Evolutionary conservation across 1,140 invertebrate species (phyloP), one percentile per base, ranked within the genome.

Genomic region (Patella vulgata): DNA sequence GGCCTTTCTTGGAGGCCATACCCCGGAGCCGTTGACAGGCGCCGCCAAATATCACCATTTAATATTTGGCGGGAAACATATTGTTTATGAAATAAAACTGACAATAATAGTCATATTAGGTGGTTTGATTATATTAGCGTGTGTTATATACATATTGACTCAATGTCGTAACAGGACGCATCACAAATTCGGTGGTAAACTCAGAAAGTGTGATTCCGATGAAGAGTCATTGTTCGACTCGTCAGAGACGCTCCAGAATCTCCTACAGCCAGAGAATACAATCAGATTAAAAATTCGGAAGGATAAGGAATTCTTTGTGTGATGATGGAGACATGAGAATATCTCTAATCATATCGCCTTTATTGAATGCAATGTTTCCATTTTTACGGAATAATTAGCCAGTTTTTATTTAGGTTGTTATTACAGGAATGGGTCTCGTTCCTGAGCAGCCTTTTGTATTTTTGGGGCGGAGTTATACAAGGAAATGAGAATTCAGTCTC

Each of bases 61-160:
- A 21, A 25, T 73, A 23, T 36, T 51, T 30, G 58, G 67, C 50
- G 69, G 66, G 39, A 64, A 62, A 61, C 71, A 73, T 47, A 23
- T 73, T 12, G 54, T 73, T n/a, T 63, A 67, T 21, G 67, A 73
- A 36, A 63, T 73, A n/a, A 73, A 73, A 42, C 52, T 73, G 54
- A 63, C 64, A 11, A 56, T 73, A 0, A 73, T 73, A 14, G 48
- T 73, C 17, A 57, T 67, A 23, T 39, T 73, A 25, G 71, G 71
- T 12, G 62, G 61, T 19, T 54, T 67, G 12, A 53, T 66, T 40
- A 63, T 73, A 14, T n/a, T 70, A 2, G 59, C 54, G 21, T 73
- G 71, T 46, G 40, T 73, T 1, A 51, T 63, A 42, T 73, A 73
- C 52, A 73, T 73, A 19, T 33, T 67, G 8, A 6, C 59, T 31